Evolutionary conservation across 2,113 vertebrate genomes (phyloP).

Genomic region (Spermophilus dauricus): DNA sequence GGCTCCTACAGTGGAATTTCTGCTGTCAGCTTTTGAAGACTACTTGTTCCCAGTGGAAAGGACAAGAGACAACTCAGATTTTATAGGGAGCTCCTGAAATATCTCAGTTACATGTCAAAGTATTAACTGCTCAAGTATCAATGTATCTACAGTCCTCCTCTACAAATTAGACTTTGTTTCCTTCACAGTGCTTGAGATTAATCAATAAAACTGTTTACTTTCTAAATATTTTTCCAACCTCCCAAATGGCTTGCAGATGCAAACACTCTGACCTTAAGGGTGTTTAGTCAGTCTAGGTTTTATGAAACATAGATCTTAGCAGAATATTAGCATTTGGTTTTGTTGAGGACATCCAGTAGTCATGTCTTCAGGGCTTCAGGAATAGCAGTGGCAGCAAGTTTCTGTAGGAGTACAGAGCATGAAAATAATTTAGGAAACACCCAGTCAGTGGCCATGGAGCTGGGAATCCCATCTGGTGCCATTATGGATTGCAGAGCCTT

Average conservation of each 20-base stretch:
- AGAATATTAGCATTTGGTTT: constrained; percentile 22
- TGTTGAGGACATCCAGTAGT: not conserved
- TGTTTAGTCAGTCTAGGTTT: constrained; percentile 1
- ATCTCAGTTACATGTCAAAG: constrained; percentile 58
- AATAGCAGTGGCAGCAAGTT: not conserved
- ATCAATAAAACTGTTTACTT: constrained; percentile 39
- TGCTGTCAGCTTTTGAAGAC: constrained; percentile 57
- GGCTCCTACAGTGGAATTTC: constrained; percentile 33
- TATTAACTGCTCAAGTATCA: constrained; percentile 51
- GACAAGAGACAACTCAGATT: constrained; percentile 52
- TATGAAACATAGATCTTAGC: not conserved
- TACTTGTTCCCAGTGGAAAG: constrained; percentile 53
- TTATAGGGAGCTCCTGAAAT: constrained; percentile 63
- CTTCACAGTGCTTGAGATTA: not conserved
- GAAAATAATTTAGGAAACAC: not conserved
- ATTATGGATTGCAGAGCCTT: constrained; percentile 69
- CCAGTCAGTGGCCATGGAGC: constrained; percentile 65
- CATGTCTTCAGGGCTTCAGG: not conserved
- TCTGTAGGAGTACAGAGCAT: not conserved
- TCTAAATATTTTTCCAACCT: not conserved
- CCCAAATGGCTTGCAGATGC: not conserved
- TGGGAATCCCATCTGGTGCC: constrained; percentile 81
- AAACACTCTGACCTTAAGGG: not conserved
- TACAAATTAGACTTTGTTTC: constrained; percentile 49
- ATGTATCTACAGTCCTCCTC: constrained; percentile 27